These are phyloP conservation scores for Euura saliciscinereae DNA, from an alignment of 1,140 invertebrate species.

Conservation along the genomic window DNA sequence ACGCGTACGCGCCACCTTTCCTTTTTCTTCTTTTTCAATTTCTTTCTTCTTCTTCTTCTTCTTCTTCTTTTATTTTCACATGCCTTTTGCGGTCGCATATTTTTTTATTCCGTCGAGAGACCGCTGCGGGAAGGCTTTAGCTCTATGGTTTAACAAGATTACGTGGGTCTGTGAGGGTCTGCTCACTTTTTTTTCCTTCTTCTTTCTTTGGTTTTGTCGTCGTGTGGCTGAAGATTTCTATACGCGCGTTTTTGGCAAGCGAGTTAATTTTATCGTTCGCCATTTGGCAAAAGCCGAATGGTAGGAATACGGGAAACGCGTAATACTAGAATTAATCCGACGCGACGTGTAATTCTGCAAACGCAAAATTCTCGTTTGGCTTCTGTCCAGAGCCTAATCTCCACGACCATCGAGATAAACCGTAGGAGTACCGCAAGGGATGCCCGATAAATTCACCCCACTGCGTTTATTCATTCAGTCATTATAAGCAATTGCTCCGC, in stretches of 20 bases:
- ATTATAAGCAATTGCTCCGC: not conserved
- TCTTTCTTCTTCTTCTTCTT: not conserved
- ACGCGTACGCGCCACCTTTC: too few relatives aligned
- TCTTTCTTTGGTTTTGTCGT: not conserved
- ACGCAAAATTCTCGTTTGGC: not conserved
- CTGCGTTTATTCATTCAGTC: not conserved
- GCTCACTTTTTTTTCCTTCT: not conserved
- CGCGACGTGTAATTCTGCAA: not conserved
- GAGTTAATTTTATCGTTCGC: slow-evolving; percentile 7
- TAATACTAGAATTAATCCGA: not conserved
- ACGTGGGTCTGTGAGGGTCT: not conserved
- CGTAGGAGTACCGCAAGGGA: not conserved
- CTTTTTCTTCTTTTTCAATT: too few relatives aligned
- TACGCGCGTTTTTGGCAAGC: not conserved
- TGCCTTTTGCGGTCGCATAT: not conserved
- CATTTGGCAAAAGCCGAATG: slow-evolving; percentile 9
- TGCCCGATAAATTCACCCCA: not conserved
- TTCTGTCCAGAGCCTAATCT: slow-evolving; percentile 3
- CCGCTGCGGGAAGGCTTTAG: not conserved
- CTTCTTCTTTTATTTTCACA: not conserved
- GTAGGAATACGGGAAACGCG: not conserved
- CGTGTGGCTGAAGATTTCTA: not conserved
- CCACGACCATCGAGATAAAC: not conserved
- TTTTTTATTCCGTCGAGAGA: not conserved
- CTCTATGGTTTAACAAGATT: not conserved